A percentile compares a stretch with the other conserved stretches of the same genome.
Evolutionary conservation across 2,888 invertebrate genomes (phyloP).

Genomic region (Leptinotarsa haldemani): DNA sequence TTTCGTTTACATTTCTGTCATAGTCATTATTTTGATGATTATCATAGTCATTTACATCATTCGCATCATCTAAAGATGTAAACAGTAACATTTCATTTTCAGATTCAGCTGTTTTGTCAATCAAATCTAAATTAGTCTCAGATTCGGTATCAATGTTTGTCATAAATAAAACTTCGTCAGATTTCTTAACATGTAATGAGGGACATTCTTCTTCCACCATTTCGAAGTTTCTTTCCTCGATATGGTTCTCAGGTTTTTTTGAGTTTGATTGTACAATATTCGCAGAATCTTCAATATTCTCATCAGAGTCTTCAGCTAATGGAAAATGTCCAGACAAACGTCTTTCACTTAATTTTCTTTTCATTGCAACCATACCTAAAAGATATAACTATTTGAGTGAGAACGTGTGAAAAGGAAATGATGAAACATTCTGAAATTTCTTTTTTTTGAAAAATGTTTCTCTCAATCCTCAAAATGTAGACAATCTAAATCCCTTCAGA

Average conservation of each 20-base stretch:
- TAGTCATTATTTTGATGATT: background rate
- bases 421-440: too few species aligned
- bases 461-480: too few species aligned
- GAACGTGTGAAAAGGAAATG: too few species aligned
- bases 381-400: background rate
- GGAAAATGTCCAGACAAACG: slow-evolving; percentile 1
- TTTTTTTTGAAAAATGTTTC: too few species aligned
- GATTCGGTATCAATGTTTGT: background rate
- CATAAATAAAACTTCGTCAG: background rate
- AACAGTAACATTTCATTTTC: background rate
- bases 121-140: background rate
- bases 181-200: background rate
- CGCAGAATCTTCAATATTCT: background rate
- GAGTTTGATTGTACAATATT: background rate
- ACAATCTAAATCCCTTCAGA: too few species aligned
- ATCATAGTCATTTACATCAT: background rate
- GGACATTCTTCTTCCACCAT: background rate
- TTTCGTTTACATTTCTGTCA: background rate
- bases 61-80: background rate
- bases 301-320: background rate
- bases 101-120: background rate
- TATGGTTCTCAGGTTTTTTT: background rate
- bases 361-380: slow-evolving; percentile 1
- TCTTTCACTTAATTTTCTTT: background rate
- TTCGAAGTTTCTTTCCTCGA: background rate